These are phyloP conservation scores for Drosophila murphyi DNA, from an alignment of 1,140 invertebrate species.

Conservation along the genomic window DNA sequence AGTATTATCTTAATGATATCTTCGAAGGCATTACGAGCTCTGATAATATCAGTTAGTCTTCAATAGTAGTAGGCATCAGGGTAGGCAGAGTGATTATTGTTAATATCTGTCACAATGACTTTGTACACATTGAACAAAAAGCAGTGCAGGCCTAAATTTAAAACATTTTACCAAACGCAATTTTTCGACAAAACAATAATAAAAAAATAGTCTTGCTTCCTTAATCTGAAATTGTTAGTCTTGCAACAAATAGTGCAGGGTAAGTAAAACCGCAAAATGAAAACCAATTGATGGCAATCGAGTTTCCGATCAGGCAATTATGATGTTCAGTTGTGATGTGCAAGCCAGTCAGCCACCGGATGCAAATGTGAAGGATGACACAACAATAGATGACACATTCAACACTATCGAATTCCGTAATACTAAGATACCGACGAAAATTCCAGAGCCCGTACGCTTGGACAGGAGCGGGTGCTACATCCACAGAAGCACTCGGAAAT, in stretches of 20 bases:
- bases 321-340: slow-evolving; percentile 61
- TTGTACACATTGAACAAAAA: slow-evolving; percentile 14
- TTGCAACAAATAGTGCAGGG: slow-evolving; percentile 61
- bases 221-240: slow-evolving; percentile 53
- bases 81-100: background rate
- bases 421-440: slow-evolving; percentile 32
- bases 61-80: background rate
- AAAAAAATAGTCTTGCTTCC: slow-evolving; percentile 35
- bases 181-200: slow-evolving; percentile 40
- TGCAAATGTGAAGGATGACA: slow-evolving; percentile 33
- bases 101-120: slow-evolving; percentile 1
- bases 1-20: slow-evolving; percentile 25
- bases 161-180: slow-evolving; percentile 30
- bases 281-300: too few relatives aligned
- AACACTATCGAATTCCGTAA: background rate
- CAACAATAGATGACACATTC: background rate
- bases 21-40: background rate
- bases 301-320: slow-evolving; percentile 23
- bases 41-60: background rate
- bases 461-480: slow-evolving; percentile 12
- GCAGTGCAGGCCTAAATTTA: slow-evolving; percentile 46
- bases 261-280: slow-evolving; percentile 30
- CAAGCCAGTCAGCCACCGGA: slow-evolving; percentile 38
- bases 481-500: slow-evolving; percentile 34
- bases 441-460: slow-evolving; percentile 47